Percentiles rank a stretch among this genome's conserved stretches.
Conservation (phyloP, 2,797 vertebrate species). For the Ctenosaura bakeri region DNA sequence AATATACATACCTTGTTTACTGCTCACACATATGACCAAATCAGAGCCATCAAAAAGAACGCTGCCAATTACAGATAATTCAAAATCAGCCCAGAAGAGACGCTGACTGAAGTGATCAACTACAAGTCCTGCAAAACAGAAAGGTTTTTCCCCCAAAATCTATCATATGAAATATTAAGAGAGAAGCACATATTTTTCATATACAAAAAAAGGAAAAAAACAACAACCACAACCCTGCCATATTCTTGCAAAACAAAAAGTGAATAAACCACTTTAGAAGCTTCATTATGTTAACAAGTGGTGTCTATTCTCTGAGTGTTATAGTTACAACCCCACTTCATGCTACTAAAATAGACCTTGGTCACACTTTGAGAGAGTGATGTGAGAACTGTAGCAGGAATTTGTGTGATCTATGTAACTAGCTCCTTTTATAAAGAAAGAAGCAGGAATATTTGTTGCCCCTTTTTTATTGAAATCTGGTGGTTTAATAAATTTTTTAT, state of each 20-base stretch:
- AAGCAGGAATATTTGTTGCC: not conserved
- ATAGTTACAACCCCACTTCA: not conserved
- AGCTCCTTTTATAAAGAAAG: not conserved
- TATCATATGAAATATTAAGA: not conserved
- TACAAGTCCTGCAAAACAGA: constrained; percentile 86
- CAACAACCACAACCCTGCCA: not conserved
- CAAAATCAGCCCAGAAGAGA: constrained; percentile 97
- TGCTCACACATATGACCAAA: constrained; percentile 88
- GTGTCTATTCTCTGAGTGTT: not conserved
- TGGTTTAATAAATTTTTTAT: constrained; percentile 24
- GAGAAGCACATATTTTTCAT: not conserved
- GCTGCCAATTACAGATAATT: constrained; percentile 94
- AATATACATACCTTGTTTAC: constrained; percentile 88
- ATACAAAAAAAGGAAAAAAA: too few species aligned
- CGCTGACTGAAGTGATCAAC: constrained; percentile 96
- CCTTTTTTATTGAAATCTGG: not conserved
- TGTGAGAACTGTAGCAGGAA: not conserved
- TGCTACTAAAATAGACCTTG: not conserved
- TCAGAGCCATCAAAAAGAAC: constrained; percentile 93
- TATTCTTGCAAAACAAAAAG: not conserved
- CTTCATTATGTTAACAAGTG: not conserved
- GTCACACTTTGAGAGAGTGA: not conserved
- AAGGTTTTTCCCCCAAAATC: too few species aligned
- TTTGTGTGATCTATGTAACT: not conserved
- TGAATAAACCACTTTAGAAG: not conserved